Percentiles rank a stretch among this genome's conserved stretches.
These are phyloP conservation scores for Cydia amplana DNA, from an alignment of 1,140 invertebrate species.

Conservation along the genomic window DNA sequence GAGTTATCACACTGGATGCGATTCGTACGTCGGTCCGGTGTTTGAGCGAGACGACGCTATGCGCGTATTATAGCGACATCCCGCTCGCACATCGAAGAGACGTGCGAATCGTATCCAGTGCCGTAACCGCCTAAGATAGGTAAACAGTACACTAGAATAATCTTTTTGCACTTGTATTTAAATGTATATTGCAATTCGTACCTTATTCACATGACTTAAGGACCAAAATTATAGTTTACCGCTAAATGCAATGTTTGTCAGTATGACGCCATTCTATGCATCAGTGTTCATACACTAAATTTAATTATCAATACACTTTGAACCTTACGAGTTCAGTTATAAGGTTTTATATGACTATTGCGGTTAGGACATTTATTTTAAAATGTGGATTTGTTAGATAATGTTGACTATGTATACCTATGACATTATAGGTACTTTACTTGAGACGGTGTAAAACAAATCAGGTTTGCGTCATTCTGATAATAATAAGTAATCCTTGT, in stretches of 20 bases:
- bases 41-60: too few species aligned
- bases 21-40: too few species aligned
- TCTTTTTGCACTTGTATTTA: not conserved
- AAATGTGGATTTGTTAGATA: conserved; percentile 1
- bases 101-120: too few species aligned
- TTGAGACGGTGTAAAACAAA: too few species aligned
- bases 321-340: not conserved
- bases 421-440: not conserved
- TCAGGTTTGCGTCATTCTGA: too few species aligned
- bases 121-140: too few species aligned
- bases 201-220: not conserved
- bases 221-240: not conserved
- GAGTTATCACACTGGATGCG: too few species aligned
- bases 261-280: not conserved
- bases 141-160: too few species aligned
- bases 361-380: not conserved
- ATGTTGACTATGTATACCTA: not conserved
- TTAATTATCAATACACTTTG: not conserved
- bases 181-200: not conserved
- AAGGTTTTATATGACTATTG: not conserved
- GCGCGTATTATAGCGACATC: too few species aligned
- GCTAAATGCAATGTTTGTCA: not conserved
- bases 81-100: too few species aligned
- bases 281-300: not conserved
- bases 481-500: too few species aligned